phyloP scores from a whole-genome alignment of 2,888 invertebrate species.

The Napeogenes inachia region DNA sequence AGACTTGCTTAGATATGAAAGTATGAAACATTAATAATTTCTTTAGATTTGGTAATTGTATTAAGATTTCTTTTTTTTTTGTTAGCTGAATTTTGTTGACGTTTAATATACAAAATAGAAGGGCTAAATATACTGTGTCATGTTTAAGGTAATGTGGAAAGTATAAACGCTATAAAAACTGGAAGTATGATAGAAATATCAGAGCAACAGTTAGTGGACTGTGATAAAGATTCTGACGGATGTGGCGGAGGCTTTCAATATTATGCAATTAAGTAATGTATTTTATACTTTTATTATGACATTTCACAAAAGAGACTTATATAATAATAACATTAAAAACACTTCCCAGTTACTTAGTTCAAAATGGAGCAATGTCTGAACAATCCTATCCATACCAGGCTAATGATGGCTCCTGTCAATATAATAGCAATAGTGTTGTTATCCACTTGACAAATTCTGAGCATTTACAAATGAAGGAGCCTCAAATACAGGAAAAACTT shows the following conservation, averaged over 20 bases:
- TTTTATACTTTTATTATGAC: too few relatives aligned
- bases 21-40: too few relatives aligned
- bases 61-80: too few relatives aligned
- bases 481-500: neutral
- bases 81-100: too few relatives aligned
- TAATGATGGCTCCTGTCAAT: neutral
- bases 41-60: too few relatives aligned
- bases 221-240: constrained; percentile 25
- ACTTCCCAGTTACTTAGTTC: neutral
- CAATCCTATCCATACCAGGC: neutral
- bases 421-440: neutral
- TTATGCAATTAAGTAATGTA: too few relatives aligned
- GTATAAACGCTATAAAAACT: constrained; percentile 3
- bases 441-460: neutral
- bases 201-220: constrained; percentile 21
- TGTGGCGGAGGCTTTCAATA: constrained; percentile 17
- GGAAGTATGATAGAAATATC: neutral
- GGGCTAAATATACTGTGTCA: neutral
- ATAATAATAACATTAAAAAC: neutral
- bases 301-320: neutral
- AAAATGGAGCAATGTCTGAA: neutral
- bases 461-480: neutral
- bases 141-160: neutral
- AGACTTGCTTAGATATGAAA: too few relatives aligned
- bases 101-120: too few relatives aligned